Base-by-base conservation (phyloP, 1,140 invertebrate species). In the Probaryconus sp. region DNA sequence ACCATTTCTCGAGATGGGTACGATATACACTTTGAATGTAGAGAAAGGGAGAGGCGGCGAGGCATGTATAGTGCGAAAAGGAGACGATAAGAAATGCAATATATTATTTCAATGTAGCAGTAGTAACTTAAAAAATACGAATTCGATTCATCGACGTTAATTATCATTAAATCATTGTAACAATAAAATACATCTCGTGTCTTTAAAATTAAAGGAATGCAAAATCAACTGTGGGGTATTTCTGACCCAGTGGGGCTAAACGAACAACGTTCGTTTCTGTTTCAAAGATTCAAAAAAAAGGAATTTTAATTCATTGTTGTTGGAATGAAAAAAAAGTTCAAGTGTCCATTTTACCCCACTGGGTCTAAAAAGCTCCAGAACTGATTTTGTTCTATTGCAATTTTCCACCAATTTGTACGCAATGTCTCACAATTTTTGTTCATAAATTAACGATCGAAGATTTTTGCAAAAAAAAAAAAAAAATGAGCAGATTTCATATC, bases 91-190 rank as follows among this genome's bases (percentile, higher is more conserved):
- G 72, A 77, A 78, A 78, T 65, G 79, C 68, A 85, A 83, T 83
- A 83, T 81, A 81, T 80, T 82, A 81, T 81, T 79, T 78, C 77
- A 79, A 79, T 83, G 77, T 78, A 75, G 73, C 63, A 65, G n/a
- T 81, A 77, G 73, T 81, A 85, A 85, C 83, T 85, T 85, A 83
- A 79, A 81, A 69, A 74, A 79, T 82, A 82, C 71, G 71, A 60
- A 79, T 78, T 78, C 47, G 72, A 79, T 79, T 69, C 55, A 80
- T 78, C 48, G 31, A 64, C 72, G 71, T 51, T 75, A 73, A 79
- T 68, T 76, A 65, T 67, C 64, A 56, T 78, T 60, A 37, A 93
- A 93, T 76, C 79, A 42, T 78, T 61, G 78, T 78, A 84, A 78
- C 63, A 77, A 77, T 80, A 71, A 79, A 78, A 77, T 81, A 80